Percentiles rank a stretch among this genome's conserved stretches.
Evolutionary conservation across 2,888 invertebrate species (phyloP).

Genomic region (Watsonalla cultraria): DNA sequence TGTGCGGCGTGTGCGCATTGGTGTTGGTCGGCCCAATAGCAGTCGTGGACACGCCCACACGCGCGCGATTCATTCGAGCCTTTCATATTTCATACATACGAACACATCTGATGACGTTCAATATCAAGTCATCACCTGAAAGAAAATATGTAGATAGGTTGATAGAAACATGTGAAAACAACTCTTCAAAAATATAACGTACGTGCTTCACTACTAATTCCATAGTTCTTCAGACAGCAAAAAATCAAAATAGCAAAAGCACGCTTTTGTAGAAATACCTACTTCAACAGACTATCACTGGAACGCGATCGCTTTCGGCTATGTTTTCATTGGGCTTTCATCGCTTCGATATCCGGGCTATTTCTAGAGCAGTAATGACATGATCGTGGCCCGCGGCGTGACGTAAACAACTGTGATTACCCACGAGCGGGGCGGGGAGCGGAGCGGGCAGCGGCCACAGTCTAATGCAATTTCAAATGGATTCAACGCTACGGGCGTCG

Average conservation of each 20-base stretch:
- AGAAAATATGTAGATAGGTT: no score
- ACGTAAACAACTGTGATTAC: conserved; percentile 41
- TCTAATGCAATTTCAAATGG: conserved; percentile 59
- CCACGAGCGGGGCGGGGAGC: conserved; percentile 38
- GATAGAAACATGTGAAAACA: no score
- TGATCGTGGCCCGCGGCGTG: conserved; percentile 62
- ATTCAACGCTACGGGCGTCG: conserved; percentile 47
- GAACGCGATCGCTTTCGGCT: conserved; percentile 44
- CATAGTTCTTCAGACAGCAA: no score
- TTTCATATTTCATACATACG: conserved; percentile 3
- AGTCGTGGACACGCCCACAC: conserved; percentile 60
- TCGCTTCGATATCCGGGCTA: conserved; percentile 52
- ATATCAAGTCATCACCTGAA: no score
- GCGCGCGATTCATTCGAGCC: conserved; percentile 11
- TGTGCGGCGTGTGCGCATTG: conserved; percentile 73
- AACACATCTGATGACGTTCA: no score
- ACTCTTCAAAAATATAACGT: no score
- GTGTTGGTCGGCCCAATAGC: conserved; percentile 65
- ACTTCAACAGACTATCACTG: conserved; percentile 12
- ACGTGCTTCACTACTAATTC: no score
- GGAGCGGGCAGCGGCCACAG: conserved; percentile 35
- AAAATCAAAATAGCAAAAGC: no score
- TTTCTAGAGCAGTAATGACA: conserved; percentile 56
- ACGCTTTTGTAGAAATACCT: not conserved
- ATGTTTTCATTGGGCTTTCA: conserved; percentile 47